These are phyloP conservation scores for Eupithecia tripunctaria DNA, from an alignment of 2,888 invertebrate species.

Conservation along the genomic window DNA sequence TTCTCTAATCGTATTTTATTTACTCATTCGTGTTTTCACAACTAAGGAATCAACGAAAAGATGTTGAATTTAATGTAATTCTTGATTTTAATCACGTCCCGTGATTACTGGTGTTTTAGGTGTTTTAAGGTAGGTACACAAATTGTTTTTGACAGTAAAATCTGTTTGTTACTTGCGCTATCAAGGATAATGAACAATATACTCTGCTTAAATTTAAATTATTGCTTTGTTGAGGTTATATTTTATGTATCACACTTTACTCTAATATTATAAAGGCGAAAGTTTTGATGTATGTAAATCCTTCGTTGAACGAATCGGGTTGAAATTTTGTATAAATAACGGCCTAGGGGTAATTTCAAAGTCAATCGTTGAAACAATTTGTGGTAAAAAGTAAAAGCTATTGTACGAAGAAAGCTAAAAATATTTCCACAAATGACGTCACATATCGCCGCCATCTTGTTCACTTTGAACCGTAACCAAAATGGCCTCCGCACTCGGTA, in stretches of 20 bases:
- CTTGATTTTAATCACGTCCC: too few species aligned
- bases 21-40: too few species aligned
- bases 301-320: neutral
- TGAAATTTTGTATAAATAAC: neutral
- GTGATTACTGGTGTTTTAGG: too few species aligned
- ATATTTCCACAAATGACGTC: conserved; percentile 32
- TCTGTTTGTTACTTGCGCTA: neutral
- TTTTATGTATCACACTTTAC: neutral
- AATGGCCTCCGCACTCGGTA: conserved; percentile 75
- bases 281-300: neutral
- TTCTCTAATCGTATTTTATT: too few species aligned
- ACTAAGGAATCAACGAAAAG: too few species aligned
- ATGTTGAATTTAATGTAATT: too few species aligned
- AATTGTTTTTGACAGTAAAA: too few species aligned
- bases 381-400: neutral
- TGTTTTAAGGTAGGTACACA: too few species aligned
- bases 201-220: neutral
- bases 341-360: neutral
- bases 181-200: neutral
- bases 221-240: conserved; percentile 6
- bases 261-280: neutral
- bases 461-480: conserved; percentile 65
- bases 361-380: neutral
- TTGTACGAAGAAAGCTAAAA: neutral
- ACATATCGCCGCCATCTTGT: conserved; percentile 37